Evolutionary conservation across 1,140 invertebrate genomes (phyloP).

Genomic region (Helicoverpa armigera): DNA sequence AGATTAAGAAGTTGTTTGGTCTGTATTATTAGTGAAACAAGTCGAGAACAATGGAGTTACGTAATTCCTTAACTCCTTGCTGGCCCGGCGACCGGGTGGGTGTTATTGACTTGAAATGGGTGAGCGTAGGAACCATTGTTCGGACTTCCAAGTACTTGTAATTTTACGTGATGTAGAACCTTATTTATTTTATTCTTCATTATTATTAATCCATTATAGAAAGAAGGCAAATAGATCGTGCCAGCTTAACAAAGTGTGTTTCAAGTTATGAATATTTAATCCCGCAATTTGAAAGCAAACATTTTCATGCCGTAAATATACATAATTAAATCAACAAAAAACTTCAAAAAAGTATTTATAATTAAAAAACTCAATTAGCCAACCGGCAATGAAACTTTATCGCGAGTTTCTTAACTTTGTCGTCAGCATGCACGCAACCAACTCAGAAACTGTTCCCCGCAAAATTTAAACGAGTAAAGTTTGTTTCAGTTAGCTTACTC

Average conservation of each 20-base stretch:
- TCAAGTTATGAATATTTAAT: neutral
- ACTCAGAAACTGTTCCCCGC: constrained; percentile 70
- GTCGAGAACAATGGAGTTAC: constrained; percentile 44
- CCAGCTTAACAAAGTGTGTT: no score
- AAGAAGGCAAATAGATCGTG: no score
- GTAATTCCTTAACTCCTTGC: constrained; percentile 41
- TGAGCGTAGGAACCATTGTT: constrained; percentile 11
- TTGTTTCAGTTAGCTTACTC: constrained; percentile 76
- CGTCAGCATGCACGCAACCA: constrained; percentile 72
- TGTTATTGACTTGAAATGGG: neutral
- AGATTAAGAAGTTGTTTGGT: constrained; percentile 38
- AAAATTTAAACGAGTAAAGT: constrained; percentile 85
- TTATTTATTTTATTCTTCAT: neutral
- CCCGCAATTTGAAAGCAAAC: constrained; percentile 15
- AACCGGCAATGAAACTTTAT: constrained; percentile 73
- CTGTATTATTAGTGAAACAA: constrained; percentile 40
- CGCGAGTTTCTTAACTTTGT: constrained; percentile 66
- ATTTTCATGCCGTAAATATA: constrained; percentile 37
- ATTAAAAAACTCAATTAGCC: constrained; percentile 72
- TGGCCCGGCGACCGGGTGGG: constrained; percentile 30
- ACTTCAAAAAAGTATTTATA: constrained; percentile 50
- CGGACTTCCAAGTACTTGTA: neutral
- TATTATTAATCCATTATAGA: no score
- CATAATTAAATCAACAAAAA: constrained; percentile 39
- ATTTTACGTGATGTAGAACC: neutral